Evolutionary conservation across 2,888 invertebrate species (phyloP).

Genomic region (Halictus quadricinctus): DNA sequence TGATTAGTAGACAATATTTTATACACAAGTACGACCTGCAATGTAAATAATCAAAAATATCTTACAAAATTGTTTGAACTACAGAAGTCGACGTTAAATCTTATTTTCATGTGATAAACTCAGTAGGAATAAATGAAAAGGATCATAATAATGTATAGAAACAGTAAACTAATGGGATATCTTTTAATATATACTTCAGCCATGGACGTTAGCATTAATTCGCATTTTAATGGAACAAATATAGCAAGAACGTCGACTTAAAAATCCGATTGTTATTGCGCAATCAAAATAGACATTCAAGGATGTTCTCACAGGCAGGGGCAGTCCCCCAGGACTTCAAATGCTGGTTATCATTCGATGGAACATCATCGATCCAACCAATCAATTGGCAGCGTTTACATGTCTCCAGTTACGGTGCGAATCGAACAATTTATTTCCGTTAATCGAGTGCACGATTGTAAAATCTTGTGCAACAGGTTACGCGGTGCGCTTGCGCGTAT

Average conservation of each 20-base stretch:
- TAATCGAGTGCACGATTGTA: conserved; percentile 4
- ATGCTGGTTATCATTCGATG: not conserved
- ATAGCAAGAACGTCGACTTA: not conserved
- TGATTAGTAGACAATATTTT: not conserved
- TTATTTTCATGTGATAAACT: not conserved
- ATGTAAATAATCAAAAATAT: not conserved
- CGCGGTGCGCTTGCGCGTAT: not conserved
- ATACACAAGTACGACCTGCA: not conserved
- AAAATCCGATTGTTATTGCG: not conserved
- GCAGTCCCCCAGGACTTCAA: not conserved
- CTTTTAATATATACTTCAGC: not conserved
- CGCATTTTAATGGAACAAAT: not conserved
- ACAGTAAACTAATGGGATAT: not conserved
- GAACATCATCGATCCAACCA: not conserved
- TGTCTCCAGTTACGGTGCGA: not conserved
- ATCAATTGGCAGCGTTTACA: not conserved
- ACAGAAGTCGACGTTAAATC: not conserved
- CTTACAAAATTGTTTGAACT: not conserved
- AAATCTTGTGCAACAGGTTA: conserved; percentile 29
- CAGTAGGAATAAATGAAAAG: not conserved
- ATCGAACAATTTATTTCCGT: not conserved
- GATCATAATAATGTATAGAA: not conserved
- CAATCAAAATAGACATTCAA: not conserved
- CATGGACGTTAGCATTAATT: not conserved
- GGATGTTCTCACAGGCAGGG: not conserved